Conservation (phyloP, 2,797 vertebrate species). For the Microhierax caerulescens region DNA sequence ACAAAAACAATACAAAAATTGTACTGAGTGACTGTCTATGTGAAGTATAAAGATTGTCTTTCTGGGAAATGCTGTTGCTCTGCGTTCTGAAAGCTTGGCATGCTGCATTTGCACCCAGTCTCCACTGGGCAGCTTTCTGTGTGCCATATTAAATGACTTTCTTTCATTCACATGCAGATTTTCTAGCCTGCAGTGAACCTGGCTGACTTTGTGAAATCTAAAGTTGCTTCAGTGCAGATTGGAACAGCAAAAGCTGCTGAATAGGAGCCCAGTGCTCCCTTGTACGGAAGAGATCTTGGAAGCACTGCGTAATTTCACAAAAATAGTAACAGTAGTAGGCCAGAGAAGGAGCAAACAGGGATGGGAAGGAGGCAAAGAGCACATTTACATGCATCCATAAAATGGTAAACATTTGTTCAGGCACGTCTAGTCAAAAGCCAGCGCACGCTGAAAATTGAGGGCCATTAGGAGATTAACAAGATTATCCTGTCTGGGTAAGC, state of each 20-base stretch:
- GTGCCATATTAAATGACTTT: not conserved
- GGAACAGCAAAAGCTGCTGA: not conserved
- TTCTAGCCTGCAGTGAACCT: not conserved
- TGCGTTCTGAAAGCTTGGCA: not conserved
- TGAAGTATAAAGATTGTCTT: not conserved
- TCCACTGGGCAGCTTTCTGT: not conserved
- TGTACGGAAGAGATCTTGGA: not conserved
- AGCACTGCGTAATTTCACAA: not conserved
- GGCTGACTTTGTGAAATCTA: not conserved
- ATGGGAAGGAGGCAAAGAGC: not conserved
- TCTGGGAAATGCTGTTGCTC: not conserved
- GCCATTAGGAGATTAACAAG: conserved; percentile 46
- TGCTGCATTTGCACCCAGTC: not conserved
- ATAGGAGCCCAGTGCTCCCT: not conserved
- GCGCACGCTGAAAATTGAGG: not conserved
- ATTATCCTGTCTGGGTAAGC: conserved; percentile 56
- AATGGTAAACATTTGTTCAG: not conserved
- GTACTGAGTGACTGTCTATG: not conserved
- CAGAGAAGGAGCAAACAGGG: not conserved
- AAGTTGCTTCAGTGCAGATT: not conserved
- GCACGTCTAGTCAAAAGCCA: conserved; percentile 1
- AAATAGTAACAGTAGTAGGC: not conserved
- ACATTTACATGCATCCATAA: not conserved
- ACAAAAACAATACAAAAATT: no score
- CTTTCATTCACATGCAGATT: not conserved